Percentiles rank a stretch among this genome's conserved stretches.
Evolutionary conservation across 2,888 invertebrate species (phyloP).

Genomic region (Amphipoea oculea): DNA sequence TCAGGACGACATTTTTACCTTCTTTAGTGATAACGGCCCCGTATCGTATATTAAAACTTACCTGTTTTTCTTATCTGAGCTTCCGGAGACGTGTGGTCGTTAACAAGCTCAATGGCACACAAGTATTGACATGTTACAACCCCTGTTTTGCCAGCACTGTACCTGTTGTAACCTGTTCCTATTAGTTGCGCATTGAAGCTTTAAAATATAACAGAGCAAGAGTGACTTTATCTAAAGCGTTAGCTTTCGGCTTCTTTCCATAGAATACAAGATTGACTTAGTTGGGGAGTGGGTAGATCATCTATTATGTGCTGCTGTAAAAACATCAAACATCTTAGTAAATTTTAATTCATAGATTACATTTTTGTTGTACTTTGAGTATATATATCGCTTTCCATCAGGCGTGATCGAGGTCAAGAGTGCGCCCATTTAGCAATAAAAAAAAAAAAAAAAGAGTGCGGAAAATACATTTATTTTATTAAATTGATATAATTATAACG

Average conservation of each 20-base stretch:
- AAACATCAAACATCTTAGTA: too few relatives aligned
- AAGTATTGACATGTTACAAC: slow-evolving; percentile 48
- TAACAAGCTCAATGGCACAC: slow-evolving; percentile 17
- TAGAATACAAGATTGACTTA: background rate
- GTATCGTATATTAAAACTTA: background rate
- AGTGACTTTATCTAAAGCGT: slow-evolving; percentile 6
- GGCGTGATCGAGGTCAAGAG: too few relatives aligned
- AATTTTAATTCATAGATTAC: too few relatives aligned
- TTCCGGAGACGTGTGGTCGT: slow-evolving; percentile 30
- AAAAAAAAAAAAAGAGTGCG: too few relatives aligned
- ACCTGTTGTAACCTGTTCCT: slow-evolving; percentile 44
- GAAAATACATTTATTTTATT: too few relatives aligned
- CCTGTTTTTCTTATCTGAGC: slow-evolving; percentile 34
- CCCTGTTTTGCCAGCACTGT: slow-evolving; percentile 14
- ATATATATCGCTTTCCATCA: too few relatives aligned
- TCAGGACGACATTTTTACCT: background rate
- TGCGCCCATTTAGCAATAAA: too few relatives aligned
- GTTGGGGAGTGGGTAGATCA: too few relatives aligned
- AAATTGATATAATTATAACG: background rate
- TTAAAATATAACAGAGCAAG: background rate
- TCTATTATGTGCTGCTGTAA: too few relatives aligned
- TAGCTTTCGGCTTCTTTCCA: background rate
- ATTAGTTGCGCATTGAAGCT: slow-evolving; percentile 27
- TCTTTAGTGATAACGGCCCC: background rate
- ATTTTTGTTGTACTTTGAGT: too few relatives aligned